Evolutionary conservation across 2,888 invertebrate genomes (phyloP).

Genomic region (Rhorus exstirpatorius): DNA sequence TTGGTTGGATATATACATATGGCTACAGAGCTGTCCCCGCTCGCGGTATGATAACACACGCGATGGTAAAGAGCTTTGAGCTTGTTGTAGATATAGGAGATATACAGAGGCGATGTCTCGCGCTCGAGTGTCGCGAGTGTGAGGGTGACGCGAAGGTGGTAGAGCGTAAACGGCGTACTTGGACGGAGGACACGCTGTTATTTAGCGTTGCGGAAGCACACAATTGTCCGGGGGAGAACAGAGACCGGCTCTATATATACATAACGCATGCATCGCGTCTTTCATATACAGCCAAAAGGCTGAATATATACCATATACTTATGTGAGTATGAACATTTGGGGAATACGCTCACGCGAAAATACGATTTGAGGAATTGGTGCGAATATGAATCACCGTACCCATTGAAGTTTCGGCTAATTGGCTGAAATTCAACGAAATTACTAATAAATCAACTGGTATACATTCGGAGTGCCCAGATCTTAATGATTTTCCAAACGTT

Average conservation of each 20-base stretch:
- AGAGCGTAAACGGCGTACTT: conserved; percentile 41
- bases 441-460: too few relatives aligned
- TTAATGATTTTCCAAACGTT: too few relatives aligned
- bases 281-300: not conserved
- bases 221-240: conserved; percentile 48
- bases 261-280: too few relatives aligned
- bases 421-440: too few relatives aligned
- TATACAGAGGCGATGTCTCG: conserved; percentile 9
- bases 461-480: too few relatives aligned
- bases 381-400: conserved; percentile 6
- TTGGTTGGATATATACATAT: not conserved
- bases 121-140: conserved; percentile 23
- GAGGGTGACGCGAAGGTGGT: conserved; percentile 38
- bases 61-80: conserved; percentile 32
- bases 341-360: too few relatives aligned
- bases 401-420: too few relatives aligned
- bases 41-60: conserved; percentile 33
- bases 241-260: not conserved
- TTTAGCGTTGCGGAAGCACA: conserved; percentile 34
- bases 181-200: conserved; percentile 34
- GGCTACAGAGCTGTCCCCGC: not conserved
- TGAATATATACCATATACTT: not conserved
- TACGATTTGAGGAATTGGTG: not conserved
- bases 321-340: too few relatives aligned
- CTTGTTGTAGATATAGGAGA: not conserved